Evolutionary conservation across 2,888 invertebrate genomes (phyloP).

Genomic region (Mythimna pallens): DNA sequence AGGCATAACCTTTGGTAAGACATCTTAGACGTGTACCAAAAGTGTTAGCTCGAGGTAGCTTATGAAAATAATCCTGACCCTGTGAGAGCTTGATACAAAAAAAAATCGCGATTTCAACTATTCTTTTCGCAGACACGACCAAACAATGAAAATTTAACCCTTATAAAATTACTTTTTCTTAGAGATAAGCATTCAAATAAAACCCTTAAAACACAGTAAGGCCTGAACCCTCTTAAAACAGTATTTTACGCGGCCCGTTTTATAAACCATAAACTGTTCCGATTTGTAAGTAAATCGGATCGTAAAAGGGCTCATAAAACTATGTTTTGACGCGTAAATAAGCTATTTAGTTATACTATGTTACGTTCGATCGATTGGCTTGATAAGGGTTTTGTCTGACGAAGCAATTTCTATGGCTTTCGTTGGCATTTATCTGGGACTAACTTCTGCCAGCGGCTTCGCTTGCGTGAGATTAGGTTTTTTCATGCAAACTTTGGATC

Average conservation of each 20-base stretch:
- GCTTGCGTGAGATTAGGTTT: too few species aligned
- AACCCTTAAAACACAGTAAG: slow-evolving; percentile 30
- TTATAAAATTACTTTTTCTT: slow-evolving; percentile 1
- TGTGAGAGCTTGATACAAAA: too few species aligned
- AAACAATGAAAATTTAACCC: not conserved
- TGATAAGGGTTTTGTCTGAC: slow-evolving; percentile 16
- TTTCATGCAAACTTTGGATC: too few species aligned
- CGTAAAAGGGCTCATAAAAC: slow-evolving; percentile 72
- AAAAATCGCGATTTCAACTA: too few species aligned
- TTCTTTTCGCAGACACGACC: too few species aligned
- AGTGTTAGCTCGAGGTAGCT: too few species aligned
- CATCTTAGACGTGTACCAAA: too few species aligned
- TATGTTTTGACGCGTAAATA: slow-evolving; percentile 59
- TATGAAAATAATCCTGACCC: too few species aligned
- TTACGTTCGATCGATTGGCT: slow-evolving; percentile 19
- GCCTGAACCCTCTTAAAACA: slow-evolving; percentile 35
- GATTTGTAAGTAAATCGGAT: slow-evolving; percentile 72
- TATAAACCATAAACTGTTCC: slow-evolving; percentile 66
- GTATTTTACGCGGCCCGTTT: slow-evolving; percentile 60
- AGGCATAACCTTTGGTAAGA: too few species aligned
- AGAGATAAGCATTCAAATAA: slow-evolving; percentile 37
- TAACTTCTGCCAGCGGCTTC: too few species aligned
- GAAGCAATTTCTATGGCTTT: not conserved
- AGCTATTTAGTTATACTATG: slow-evolving; percentile 37
- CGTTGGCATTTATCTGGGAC: not conserved